These are phyloP conservation scores for Amia ocellicauda DNA, from an alignment of 2,113 vertebrate genomes.

Conservation along the genomic window DNA sequence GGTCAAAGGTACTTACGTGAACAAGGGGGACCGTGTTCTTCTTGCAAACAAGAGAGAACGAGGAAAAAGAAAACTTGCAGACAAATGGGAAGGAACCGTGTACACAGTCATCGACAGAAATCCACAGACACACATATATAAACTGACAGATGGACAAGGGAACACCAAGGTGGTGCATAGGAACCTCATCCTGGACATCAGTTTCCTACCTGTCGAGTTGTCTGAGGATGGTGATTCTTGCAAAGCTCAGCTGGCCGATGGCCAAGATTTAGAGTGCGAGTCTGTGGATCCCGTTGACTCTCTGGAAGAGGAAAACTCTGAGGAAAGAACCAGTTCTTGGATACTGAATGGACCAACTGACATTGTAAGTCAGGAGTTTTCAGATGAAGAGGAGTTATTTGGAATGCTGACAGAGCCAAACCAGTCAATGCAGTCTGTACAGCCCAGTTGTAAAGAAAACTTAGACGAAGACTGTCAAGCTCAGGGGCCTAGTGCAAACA, in stretches of 20 bases:
- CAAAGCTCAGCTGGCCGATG: no score
- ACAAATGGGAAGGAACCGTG: constrained; percentile 21
- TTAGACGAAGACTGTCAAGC: constrained; percentile 5
- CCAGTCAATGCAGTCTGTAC: not conserved
- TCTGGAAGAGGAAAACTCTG: constrained; percentile 8
- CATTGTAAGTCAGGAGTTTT: not conserved
- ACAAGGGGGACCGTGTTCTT: constrained; percentile 5
- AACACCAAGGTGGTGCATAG: constrained; percentile 21
- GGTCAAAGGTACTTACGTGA: constrained; percentile 18
- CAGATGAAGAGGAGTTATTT: no score
- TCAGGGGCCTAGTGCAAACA: not conserved
- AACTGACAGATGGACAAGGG: not conserved
- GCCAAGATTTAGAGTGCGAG: not conserved
- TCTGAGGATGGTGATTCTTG: no score
- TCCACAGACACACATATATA: constrained; percentile 13
- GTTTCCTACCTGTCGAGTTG: constrained; percentile 19
- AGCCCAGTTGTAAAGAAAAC: not conserved
- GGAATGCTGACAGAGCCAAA: no score
- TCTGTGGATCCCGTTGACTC: not conserved
- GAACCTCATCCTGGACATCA: constrained; percentile 24
- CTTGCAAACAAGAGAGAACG: constrained; percentile 1
- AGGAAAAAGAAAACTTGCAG: constrained; percentile 26
- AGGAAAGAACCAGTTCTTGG: constrained; percentile 1
- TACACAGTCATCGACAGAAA: not conserved
- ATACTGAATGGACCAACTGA: not conserved